A percentile compares a stretch with the other conserved stretches of the same genome.
phyloP scores from a whole-genome alignment of 2,888 invertebrate genomes.

The Amblyjoppa proteus region DNA sequence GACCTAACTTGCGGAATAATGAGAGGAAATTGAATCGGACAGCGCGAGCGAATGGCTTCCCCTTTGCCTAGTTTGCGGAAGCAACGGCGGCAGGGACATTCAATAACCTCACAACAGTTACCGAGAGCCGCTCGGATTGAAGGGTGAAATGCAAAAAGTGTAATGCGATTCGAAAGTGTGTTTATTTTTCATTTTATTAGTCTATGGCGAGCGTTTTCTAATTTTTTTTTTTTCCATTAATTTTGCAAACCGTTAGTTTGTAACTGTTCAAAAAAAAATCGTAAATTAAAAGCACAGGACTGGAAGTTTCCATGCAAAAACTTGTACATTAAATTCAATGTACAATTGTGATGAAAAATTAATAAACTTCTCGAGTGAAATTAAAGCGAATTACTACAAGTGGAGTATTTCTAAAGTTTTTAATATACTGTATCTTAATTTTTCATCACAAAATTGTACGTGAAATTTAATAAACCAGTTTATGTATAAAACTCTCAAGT shows the following conservation, averaged over 20 bases:
- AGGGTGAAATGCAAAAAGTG: background rate
- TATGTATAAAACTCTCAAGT: no score
- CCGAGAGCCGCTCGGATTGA: background rate
- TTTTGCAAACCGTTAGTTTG: background rate
- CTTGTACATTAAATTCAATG: no score
- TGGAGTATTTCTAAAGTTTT: no score
- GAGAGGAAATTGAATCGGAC: slow-evolving; percentile 39
- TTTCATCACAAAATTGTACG: no score
- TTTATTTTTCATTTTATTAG: background rate
- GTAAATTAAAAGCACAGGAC: no score
- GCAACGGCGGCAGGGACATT: background rate
- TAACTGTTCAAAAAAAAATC: no score
- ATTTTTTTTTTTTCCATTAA: background rate
- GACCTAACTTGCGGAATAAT: slow-evolving; percentile 33
- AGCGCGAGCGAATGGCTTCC: background rate
- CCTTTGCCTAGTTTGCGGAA: slow-evolving; percentile 1
- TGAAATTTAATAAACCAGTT: no score
- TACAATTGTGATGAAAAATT: no score
- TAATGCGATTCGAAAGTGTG: background rate
- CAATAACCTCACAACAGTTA: slow-evolving; percentile 19
- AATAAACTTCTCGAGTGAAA: no score
- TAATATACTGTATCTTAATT: no score
- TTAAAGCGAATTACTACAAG: no score
- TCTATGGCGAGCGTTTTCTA: background rate
- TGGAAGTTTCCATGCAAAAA: no score